Conservation (phyloP, 1,140 invertebrate species). For the Cydia splendana region DNA sequence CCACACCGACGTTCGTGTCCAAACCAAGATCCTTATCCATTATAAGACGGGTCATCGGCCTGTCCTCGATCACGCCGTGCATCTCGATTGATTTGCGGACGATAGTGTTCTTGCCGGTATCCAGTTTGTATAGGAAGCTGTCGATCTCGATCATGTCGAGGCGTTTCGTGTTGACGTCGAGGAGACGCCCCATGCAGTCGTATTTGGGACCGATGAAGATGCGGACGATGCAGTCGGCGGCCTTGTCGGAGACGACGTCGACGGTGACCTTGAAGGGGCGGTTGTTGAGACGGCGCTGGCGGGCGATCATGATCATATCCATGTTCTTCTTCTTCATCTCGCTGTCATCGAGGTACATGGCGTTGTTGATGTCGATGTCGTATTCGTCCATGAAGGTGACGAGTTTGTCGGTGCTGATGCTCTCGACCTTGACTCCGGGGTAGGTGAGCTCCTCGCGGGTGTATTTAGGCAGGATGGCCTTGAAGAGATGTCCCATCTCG, state of each 20-base stretch:
- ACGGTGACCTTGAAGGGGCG: slow-evolving; percentile 81
- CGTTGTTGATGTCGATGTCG: slow-evolving; percentile 84
- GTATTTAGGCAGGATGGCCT: slow-evolving; percentile 81
- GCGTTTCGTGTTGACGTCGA: slow-evolving; percentile 81
- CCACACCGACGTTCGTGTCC: slow-evolving; percentile 51
- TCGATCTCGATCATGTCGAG: slow-evolving; percentile 84
- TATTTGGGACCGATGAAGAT: slow-evolving; percentile 82
- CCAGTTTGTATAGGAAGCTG: slow-evolving; percentile 83
- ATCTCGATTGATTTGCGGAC: slow-evolving; percentile 69
- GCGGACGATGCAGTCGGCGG: slow-evolving; percentile 78
- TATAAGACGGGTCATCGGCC: slow-evolving; percentile 60
- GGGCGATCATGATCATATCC: slow-evolving; percentile 67
- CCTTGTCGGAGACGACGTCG: slow-evolving; percentile 80
- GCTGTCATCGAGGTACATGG: slow-evolving; percentile 71
- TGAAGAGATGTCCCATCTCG: slow-evolving; percentile 75
- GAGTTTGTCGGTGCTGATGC: slow-evolving; percentile 82
- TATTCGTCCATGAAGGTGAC: slow-evolving; percentile 87
- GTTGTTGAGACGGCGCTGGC: slow-evolving; percentile 79
- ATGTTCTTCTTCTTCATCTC: slow-evolving; percentile 73
- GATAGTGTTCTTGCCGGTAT: slow-evolving; percentile 83
- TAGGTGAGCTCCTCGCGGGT: slow-evolving; percentile 81
- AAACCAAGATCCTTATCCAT: slow-evolving; percentile 67
- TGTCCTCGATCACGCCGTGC: slow-evolving; percentile 64
- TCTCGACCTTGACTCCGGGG: slow-evolving; percentile 83
- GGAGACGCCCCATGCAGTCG: slow-evolving; percentile 77